Conservation (phyloP, 2,797 vertebrate species). For the Microcaecilia unicolor region DNA sequence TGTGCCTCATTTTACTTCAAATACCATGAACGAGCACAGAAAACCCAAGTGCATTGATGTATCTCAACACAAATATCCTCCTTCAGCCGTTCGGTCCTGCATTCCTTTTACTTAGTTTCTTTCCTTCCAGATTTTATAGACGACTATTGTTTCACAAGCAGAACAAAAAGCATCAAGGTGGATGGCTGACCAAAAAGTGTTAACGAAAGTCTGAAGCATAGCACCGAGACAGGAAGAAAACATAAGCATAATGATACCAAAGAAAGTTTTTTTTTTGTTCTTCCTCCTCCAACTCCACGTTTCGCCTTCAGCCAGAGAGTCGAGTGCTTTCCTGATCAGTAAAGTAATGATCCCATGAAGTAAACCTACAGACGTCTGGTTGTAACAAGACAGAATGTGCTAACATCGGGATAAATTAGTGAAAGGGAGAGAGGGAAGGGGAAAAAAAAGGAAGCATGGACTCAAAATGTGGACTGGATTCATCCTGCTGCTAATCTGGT, state of each 20-base stretch:
- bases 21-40: conserved; percentile 59
- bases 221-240: conserved; percentile 42
- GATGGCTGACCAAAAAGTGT: too few species aligned
- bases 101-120: conserved; percentile 36
- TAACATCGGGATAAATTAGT: conserved; percentile 75
- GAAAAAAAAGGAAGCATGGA: conserved; percentile 57
- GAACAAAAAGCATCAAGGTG: too few species aligned
- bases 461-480: conserved; percentile 80
- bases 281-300: conserved; percentile 49
- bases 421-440: conserved; percentile 57
- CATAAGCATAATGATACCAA: conserved; percentile 17
- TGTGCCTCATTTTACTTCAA: conserved; percentile 68
- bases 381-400: conserved; percentile 73
- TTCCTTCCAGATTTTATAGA: conserved; percentile 48
- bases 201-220: too few species aligned
- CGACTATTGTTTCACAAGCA: conserved; percentile 57
- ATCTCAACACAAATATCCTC: conserved; percentile 59
- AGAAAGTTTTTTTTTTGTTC: conserved; percentile 41
- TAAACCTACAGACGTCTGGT: conserved; percentile 69
- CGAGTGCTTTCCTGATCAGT: conserved; percentile 62
- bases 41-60: conserved; percentile 53
- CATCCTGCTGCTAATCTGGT: conserved; percentile 62
- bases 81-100: conserved; percentile 50
- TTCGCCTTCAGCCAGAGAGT: conserved; percentile 59
- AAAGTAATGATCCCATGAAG: conserved; percentile 66